phyloP scores from a whole-genome alignment of 1,140 invertebrate genomes.

The Micrasema longulum region DNA sequence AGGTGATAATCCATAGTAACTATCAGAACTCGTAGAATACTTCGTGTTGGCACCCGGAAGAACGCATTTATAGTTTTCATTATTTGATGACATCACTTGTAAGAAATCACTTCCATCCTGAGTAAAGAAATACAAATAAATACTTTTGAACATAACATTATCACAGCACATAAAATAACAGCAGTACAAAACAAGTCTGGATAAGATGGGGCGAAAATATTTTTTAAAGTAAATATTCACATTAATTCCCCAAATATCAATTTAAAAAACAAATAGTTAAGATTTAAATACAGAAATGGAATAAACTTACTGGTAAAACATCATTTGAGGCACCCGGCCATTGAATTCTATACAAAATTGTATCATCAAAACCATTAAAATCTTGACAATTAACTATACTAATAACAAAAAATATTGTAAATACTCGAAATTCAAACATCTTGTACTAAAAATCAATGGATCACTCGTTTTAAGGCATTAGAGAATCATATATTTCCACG shows the following conservation, averaged over 20 bases:
- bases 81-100: constrained; percentile 73
- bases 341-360: constrained; percentile 82
- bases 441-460: background rate
- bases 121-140: constrained; percentile 24
- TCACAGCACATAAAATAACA: no score
- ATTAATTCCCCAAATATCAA: no score
- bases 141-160: no score
- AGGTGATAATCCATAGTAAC: constrained; percentile 79
- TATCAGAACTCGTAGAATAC: constrained; percentile 68
- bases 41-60: constrained; percentile 76
- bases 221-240: no score
- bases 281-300: no score
- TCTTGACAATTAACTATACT: constrained; percentile 34
- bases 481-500: background rate
- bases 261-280: no score
- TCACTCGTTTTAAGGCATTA: background rate
- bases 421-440: background rate
- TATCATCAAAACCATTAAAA: constrained; percentile 77
- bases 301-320: constrained; percentile 63
- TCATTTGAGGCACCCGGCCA: constrained; percentile 76
- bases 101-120: constrained; percentile 68
- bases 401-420: constrained; percentile 1
- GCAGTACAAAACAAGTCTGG: no score
- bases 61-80: constrained; percentile 81
- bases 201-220: no score